Conservation (phyloP, 2,113 vertebrate species). For the Oryzias melastigma region DNA sequence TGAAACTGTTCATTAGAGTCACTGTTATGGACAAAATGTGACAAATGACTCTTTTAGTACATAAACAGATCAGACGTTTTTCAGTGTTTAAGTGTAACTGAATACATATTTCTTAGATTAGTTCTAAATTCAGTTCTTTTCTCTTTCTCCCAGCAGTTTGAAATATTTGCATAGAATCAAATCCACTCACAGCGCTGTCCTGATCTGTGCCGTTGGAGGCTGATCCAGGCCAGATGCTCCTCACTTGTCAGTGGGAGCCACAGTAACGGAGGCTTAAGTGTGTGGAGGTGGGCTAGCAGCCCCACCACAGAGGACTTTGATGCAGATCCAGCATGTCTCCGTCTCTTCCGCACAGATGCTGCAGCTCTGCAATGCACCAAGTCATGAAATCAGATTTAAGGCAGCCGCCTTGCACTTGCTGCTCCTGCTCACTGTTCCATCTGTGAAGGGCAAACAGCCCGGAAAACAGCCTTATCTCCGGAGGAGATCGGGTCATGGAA, state of each 20-base stretch:
- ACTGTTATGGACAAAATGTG: too few relatives aligned
- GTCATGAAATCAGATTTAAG: conserved; percentile 53
- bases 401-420: conserved; percentile 34
- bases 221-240: conserved; percentile 60
- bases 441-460: conserved; percentile 41
- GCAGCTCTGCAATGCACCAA: conserved; percentile 59
- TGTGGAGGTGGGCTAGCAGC: conserved; percentile 22
- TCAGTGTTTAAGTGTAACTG: too few relatives aligned
- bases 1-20: too few relatives aligned
- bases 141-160: too few relatives aligned
- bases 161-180: too few relatives aligned
- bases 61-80: too few relatives aligned
- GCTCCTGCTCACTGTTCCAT: conserved; percentile 30
- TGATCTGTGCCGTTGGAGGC: conserved; percentile 49
- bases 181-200: background rate
- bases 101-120: too few relatives aligned
- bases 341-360: conserved; percentile 41
- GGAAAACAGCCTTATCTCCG: conserved; percentile 45
- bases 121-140: too few relatives aligned
- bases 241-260: conserved; percentile 21
- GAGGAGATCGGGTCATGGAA: conserved; percentile 39
- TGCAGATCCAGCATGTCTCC: conserved; percentile 42
- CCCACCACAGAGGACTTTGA: conserved; percentile 46
- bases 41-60: too few relatives aligned
- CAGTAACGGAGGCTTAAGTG: background rate